Percentiles rank a stretch among this genome's conserved stretches.
phyloP scores from a whole-genome alignment of 2,113 vertebrate genomes.

The Chloroceryle aenea region DNA sequence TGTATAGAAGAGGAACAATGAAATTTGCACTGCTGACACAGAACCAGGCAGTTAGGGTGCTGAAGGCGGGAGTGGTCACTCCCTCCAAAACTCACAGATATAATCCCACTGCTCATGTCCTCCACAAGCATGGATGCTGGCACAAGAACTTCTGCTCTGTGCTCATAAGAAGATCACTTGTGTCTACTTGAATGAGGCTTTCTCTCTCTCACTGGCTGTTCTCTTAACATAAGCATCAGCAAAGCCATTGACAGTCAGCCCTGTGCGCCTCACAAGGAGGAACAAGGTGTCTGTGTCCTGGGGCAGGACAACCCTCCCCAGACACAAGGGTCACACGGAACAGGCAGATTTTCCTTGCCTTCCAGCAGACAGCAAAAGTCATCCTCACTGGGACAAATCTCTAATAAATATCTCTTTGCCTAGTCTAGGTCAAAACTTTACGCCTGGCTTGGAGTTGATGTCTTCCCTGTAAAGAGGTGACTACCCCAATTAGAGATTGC shows the following conservation, averaged over 20 bases:
- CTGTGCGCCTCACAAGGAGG: fast-evolving
- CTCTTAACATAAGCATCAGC: neutral
- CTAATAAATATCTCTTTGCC: neutral
- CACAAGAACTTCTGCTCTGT: neutral
- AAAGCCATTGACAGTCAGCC: neutral
- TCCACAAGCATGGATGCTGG: neutral
- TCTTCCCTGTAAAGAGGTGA: neutral
- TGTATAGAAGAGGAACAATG: neutral
- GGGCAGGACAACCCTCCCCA: neutral
- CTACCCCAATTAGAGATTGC: neutral
- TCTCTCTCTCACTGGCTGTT: neutral
- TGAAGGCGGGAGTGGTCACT: neutral
- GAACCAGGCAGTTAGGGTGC: neutral
- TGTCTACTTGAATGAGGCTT: neutral
- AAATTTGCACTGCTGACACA: neutral
- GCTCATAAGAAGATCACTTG: fast-evolving
- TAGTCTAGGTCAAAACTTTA: neutral
- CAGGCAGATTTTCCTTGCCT: neutral
- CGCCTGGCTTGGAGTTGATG: neutral
- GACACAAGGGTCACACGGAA: neutral
- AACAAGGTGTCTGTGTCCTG: fast-evolving
- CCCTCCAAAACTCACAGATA: neutral
- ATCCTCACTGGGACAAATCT: neutral
- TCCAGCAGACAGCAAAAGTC: neutral
- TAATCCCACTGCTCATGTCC: neutral